Base-by-base conservation (phyloP, 2,888 invertebrate species). In the Tromatobia lineatoria region DNA sequence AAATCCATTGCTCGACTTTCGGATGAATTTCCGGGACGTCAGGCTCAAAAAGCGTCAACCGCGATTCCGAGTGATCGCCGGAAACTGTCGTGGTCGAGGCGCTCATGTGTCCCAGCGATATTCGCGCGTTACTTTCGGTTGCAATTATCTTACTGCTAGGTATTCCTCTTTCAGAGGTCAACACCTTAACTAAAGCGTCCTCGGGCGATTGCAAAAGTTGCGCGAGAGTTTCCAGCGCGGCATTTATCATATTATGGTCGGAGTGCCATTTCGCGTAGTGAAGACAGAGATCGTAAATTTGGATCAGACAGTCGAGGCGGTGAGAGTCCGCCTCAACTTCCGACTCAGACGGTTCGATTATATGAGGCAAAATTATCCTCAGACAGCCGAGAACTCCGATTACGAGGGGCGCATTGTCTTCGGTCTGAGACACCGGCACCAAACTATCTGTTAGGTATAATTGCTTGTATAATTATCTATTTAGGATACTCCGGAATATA, bases 161-260 rank as follows among this genome's bases (percentile, higher is more conserved):
- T 87, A 95, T 93, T 47, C 94, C 95, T 59, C 93, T 91, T n/a
- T 91, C 90, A 0, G 94, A 94, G 11, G 94, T 89, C 18, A 96
- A 91, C 34, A 94, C 86, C 2, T 91, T 87, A 25, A 94, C 88
- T 11, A 95, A 90, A 66, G 92, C 89, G 61, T 94, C 93, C 6
- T 95, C 94, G 11, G 95, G 94, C 74, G 93, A 93, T 86, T 94
- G 94, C 10, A 96, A 89, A 8, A 96, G 90, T 88, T 95, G 95
- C 59, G 94, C 94, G 29, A 96, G 91, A 89, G 94, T 90, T 93
- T 99, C 99, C 91, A 99, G 95, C 20, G 98, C 96, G 0, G 98
- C 96, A 91, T 98, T 98, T 88, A 98, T 96, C 80, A 98, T 96
- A 93, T 98, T 98, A 93, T 99, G 98, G 93, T 98, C 97, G 8